Conservation (phyloP, 2,113 vertebrate species). For the Glaucidium brasilianum region DNA sequence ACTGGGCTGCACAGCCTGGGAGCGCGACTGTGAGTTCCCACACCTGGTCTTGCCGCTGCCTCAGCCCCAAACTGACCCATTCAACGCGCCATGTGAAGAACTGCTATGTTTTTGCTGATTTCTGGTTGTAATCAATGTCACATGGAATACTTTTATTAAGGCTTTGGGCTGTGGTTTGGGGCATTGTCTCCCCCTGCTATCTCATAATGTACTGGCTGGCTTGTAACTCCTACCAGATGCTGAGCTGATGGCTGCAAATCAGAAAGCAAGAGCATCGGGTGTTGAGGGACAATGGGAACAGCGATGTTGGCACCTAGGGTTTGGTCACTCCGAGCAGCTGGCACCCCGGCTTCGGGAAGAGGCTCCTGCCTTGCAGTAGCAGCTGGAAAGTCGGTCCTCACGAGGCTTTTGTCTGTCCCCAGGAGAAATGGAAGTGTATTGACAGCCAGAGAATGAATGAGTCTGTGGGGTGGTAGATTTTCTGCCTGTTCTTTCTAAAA, state of each 20-base stretch:
- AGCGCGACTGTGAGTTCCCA: background rate
- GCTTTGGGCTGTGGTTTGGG: background rate
- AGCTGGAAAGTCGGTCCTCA: background rate
- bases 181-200: background rate
- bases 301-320: background rate
- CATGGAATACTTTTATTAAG: background rate
- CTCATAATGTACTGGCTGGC: background rate
- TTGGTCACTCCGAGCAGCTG: background rate
- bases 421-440: background rate
- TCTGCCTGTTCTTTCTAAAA: background rate
- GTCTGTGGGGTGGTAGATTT: background rate
- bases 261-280: rapidly evolving
- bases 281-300: background rate
- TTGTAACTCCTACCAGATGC: background rate
- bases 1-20: rapidly evolving
- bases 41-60: background rate
- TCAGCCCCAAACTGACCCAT: background rate
- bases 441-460: background rate
- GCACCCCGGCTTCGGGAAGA: rapidly evolving
- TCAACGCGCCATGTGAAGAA: rapidly evolving
- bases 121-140: background rate
- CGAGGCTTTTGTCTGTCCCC: background rate
- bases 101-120: rapidly evolving
- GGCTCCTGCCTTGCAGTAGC: background rate
- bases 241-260: background rate